These are phyloP conservation scores for Psammodynastes pulverulentus DNA, from an alignment of 2,113 vertebrate species.

Conservation along the genomic window DNA sequence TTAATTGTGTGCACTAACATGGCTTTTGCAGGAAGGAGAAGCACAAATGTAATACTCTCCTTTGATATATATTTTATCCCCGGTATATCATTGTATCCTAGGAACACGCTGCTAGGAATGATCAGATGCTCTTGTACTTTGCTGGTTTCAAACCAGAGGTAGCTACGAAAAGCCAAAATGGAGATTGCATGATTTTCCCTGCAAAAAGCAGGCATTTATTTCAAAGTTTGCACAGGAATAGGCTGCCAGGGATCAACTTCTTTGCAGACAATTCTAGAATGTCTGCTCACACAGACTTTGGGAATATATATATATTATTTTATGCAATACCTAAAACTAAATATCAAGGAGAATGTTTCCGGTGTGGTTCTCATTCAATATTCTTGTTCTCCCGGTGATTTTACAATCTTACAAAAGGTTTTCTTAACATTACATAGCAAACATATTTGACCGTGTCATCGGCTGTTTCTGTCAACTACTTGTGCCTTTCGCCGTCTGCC, in stretches of 20 bases:
- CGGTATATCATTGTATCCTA: not conserved
- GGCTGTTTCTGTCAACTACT: not conserved
- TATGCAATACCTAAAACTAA: not conserved
- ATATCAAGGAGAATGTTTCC: not conserved
- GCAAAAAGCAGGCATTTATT: not conserved
- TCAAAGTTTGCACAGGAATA: not conserved
- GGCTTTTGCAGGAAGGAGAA: not conserved
- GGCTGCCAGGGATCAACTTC: not conserved
- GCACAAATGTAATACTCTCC: not conserved
- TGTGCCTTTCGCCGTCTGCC: not conserved
- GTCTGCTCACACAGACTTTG: not conserved
- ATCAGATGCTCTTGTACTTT: not conserved
- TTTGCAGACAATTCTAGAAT: not conserved
- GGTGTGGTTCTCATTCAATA: not conserved
- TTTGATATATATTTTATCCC: constrained; percentile 4
- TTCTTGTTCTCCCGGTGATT: not conserved
- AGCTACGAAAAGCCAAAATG: not conserved
- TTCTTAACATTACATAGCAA: not conserved
- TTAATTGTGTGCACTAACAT: not conserved
- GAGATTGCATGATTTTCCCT: not conserved
- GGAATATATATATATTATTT: too few relatives aligned
- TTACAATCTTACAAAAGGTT: not conserved
- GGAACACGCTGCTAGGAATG: not conserved
- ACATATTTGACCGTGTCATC: not conserved
- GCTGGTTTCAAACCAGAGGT: not conserved